Evolutionary conservation across 2,797 vertebrate genomes (phyloP).

Genomic region (Spinus olivaceus): DNA sequence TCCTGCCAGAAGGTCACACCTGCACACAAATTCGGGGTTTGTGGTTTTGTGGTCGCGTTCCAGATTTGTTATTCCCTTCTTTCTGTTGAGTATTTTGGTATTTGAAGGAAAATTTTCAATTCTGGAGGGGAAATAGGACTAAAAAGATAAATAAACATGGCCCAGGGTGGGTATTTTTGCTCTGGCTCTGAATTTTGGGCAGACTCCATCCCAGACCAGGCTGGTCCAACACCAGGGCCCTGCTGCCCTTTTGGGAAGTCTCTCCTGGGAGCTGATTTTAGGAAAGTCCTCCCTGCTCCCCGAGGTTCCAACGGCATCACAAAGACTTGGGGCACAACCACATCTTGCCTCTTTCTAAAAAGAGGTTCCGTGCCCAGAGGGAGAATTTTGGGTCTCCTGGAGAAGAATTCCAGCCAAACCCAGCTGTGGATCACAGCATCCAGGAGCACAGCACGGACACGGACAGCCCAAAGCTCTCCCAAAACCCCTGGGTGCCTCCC

Average conservation of each 20-base stretch:
- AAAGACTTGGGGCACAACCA: background rate
- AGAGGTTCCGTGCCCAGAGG: background rate
- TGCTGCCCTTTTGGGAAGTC: background rate
- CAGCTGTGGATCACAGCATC: background rate
- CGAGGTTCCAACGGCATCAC: background rate
- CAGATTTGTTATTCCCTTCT: background rate
- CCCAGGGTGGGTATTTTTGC: background rate
- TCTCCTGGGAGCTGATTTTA: background rate
- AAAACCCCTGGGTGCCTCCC: background rate
- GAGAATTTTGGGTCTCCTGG: background rate
- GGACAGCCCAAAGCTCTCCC: background rate
- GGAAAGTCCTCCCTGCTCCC: background rate
- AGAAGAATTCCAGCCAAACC: background rate
- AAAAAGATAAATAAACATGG: background rate
- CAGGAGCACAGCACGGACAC: fast-evolving
- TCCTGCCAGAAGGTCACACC: background rate
- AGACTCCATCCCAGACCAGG: background rate
- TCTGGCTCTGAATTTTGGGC: background rate
- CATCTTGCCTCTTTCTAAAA: background rate
- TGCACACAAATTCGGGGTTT: background rate
- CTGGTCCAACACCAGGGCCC: background rate
- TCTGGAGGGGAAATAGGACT: background rate
- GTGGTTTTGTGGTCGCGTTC: background rate
- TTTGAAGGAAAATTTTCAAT: background rate
- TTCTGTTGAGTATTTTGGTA: background rate